phyloP scores from a whole-genome alignment of 2,888 invertebrate genomes.

The Uloborus plumipes region DNA sequence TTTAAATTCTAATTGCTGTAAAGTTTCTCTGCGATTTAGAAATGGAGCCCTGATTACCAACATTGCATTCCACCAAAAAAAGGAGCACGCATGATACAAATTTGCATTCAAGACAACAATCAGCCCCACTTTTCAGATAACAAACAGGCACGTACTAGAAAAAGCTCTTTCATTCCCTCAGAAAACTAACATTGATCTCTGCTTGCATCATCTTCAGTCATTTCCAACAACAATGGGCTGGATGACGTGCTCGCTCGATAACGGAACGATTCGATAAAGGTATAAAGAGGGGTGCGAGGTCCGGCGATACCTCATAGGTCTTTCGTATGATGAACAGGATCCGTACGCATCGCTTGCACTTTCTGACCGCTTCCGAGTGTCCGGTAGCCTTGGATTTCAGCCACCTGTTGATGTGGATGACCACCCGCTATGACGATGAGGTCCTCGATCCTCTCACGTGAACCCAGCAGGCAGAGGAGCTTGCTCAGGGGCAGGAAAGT shows the following conservation, averaged over 20 bases:
- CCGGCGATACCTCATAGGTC: background rate
- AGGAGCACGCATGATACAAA: no score
- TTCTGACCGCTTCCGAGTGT: background rate
- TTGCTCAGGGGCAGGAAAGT: conserved; percentile 3
- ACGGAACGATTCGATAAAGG: background rate
- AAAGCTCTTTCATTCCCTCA: no score
- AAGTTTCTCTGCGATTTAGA: no score
- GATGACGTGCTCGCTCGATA: no score
- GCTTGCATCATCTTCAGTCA: background rate
- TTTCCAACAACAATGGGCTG: no score
- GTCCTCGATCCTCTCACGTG: background rate
- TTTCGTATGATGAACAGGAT: conserved; percentile 23
- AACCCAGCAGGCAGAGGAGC: background rate
- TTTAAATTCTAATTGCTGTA: no score
- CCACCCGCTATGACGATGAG: background rate
- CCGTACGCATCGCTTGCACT: conserved; percentile 6
- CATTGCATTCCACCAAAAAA: no score
- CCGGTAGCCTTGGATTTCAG: conserved; percentile 12
- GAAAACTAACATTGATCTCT: background rate
- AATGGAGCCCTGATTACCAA: no score
- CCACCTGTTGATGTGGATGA: background rate
- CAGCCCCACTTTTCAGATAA: no score
- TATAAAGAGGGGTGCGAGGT: background rate
- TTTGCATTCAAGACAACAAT: no score
- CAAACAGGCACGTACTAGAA: no score